These are phyloP conservation scores for Saxicola maurus DNA, from an alignment of 2,797 vertebrate genomes.

Conservation along the genomic window DNA sequence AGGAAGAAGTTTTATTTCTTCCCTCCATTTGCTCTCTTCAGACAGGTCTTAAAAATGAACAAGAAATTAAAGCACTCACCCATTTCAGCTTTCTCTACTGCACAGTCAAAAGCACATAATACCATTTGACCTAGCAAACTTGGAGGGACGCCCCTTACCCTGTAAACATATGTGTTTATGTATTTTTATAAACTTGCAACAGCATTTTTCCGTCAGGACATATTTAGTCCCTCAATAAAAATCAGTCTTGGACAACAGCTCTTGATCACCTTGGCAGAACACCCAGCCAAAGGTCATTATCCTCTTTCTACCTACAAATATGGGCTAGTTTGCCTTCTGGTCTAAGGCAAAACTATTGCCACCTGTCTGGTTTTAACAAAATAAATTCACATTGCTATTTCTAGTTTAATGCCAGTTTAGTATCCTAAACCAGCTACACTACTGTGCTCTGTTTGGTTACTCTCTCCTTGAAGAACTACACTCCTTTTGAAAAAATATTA, in stretches of 20 bases:
- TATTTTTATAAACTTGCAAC: not conserved
- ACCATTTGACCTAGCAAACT: not conserved
- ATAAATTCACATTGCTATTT: not conserved
- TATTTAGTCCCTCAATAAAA: not conserved
- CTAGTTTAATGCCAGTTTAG: not conserved
- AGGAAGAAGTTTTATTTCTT: not conserved
- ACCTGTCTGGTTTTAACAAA: not conserved
- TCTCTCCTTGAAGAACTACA: not conserved
- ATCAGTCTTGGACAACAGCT: not conserved
- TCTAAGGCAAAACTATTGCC: not conserved
- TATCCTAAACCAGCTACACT: not conserved
- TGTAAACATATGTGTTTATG: not conserved
- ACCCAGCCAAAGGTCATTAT: rapidly evolving
- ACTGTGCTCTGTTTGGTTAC: not conserved
- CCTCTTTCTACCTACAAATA: not conserved
- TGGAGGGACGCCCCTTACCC: not conserved
- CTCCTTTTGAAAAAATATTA: not conserved
- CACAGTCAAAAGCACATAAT: not conserved
- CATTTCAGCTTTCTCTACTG: not conserved
- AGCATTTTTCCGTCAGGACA: not conserved
- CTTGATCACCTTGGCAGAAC: rapidly evolving
- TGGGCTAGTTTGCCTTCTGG: not conserved
- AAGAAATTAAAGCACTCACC: not conserved
- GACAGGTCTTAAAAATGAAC: not conserved
- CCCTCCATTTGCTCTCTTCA: not conserved